Evolutionary conservation across 2,797 vertebrate species (phyloP).

Genomic region (Thunnus albacares): DNA sequence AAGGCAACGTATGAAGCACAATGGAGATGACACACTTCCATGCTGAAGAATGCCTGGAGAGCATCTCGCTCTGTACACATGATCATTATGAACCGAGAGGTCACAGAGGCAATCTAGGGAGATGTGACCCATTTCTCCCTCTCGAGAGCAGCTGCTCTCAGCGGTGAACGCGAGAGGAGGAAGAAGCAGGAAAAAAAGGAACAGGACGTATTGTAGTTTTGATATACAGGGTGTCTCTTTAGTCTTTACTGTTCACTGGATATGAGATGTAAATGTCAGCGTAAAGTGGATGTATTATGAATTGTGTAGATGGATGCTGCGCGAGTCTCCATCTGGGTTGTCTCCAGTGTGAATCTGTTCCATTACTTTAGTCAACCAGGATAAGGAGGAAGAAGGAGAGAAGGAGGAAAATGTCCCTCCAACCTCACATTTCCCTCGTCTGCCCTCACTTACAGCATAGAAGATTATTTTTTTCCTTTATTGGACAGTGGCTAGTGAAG

Average conservation of each 20-base stretch:
- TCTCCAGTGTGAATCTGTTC: conserved; percentile 23
- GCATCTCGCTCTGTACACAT: conserved; percentile 62
- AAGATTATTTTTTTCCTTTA: too few species aligned
- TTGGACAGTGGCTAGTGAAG: too few species aligned
- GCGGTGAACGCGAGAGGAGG: conserved; percentile 2
- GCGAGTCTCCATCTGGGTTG: conserved; percentile 11
- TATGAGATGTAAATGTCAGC: conserved; percentile 29
- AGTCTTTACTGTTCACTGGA: conserved; percentile 7
- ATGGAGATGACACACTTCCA: conserved; percentile 33
- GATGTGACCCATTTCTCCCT: conserved; percentile 69
- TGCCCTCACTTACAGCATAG: background rate
- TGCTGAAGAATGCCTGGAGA: conserved; percentile 59
- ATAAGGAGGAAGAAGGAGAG: background rate
- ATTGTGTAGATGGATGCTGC: conserved; percentile 8
- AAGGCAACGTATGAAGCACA: background rate
- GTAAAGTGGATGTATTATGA: conserved; percentile 31
- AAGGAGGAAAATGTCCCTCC: background rate
- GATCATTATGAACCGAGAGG: conserved; percentile 66
- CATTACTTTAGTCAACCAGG: background rate
- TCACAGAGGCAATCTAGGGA: conserved; percentile 49
- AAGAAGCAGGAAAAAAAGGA: background rate
- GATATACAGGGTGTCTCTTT: conserved; percentile 2
- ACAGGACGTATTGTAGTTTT: background rate
- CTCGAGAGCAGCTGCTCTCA: conserved; percentile 59
- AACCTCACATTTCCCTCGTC: background rate